phyloP scores from a whole-genome alignment of 2,113 vertebrate genomes.

The Phaetusa simplex region DNA sequence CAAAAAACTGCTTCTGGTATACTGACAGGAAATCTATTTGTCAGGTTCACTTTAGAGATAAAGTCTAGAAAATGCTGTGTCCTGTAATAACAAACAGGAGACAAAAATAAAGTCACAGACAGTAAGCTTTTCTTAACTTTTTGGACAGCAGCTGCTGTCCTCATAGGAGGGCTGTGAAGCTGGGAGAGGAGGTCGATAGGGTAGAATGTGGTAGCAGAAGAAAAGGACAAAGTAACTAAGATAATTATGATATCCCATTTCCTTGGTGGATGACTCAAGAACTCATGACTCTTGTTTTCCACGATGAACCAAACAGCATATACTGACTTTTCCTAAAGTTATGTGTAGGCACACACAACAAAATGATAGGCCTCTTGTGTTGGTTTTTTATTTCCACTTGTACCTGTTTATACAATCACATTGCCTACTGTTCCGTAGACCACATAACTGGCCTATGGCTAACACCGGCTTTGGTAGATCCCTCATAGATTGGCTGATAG shows the following conservation, averaged over 20 bases:
- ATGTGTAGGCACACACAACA: not conserved
- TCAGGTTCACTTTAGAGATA: not conserved
- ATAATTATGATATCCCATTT: slow-evolving; percentile 20
- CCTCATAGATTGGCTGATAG: not conserved
- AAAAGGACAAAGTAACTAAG: not conserved
- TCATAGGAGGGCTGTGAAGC: not conserved
- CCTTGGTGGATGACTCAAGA: slow-evolving; percentile 16
- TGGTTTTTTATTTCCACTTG: not conserved
- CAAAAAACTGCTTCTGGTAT: not conserved
- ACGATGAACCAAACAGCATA: not conserved
- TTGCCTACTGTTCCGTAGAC: not conserved
- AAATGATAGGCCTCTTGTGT: not conserved
- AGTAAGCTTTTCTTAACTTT: not conserved
- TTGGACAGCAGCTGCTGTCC: not conserved
- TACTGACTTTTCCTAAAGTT: not conserved
- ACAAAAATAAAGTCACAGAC: not conserved
- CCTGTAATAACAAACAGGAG: not conserved
- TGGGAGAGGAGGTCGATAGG: not conserved
- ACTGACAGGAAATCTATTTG: not conserved
- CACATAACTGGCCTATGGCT: not conserved
- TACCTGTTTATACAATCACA: not conserved
- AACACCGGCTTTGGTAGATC: not conserved
- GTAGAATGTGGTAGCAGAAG: not conserved
- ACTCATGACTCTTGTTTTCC: not conserved
- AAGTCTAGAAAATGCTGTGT: not conserved